phyloP scores from a whole-genome alignment of 2,888 invertebrate species.

The Phorcus lineatus region DNA sequence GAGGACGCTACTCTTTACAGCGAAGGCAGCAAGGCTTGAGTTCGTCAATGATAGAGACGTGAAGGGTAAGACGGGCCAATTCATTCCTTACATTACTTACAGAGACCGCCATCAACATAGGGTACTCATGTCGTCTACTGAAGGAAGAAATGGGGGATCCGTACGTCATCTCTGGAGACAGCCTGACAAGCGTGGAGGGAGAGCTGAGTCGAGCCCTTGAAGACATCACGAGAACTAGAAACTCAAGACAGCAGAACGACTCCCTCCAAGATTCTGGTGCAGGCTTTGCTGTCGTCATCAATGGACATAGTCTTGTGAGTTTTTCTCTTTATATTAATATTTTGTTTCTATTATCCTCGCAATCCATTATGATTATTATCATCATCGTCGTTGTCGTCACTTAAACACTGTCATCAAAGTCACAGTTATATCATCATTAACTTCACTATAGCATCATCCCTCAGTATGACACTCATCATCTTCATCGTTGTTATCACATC shows the following conservation, averaged over 20 bases:
- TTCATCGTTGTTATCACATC: no score
- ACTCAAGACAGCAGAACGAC: neutral
- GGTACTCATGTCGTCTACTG: slow-evolving; percentile 96
- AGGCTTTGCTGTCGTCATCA: slow-evolving; percentile 93
- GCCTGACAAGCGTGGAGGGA: slow-evolving; percentile 75
- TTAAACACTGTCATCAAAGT: no score
- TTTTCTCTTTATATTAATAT: neutral
- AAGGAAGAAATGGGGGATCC: slow-evolving; percentile 97
- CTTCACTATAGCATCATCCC: no score
- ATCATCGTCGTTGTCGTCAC: no score
- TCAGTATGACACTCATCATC: no score
- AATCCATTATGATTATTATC: no score
- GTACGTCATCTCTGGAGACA: slow-evolving; percentile 90
- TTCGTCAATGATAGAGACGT: no score
- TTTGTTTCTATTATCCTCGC: no score
- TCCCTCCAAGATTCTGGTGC: slow-evolving; percentile 44
- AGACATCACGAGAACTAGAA: slow-evolving; percentile 52
- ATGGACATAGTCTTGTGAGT: slow-evolving; percentile 90
- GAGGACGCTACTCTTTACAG: no score
- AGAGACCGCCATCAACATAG: slow-evolving; percentile 99
- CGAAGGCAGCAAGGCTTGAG: no score
- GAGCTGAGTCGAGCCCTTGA: slow-evolving; percentile 65
- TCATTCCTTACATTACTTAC: slow-evolving; percentile 41
- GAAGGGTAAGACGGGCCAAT: no score
- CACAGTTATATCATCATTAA: no score